Percentiles rank a stretch among this genome's conserved stretches.
Conservation (phyloP, 2,797 vertebrate species). For the Delichon dasypus region DNA sequence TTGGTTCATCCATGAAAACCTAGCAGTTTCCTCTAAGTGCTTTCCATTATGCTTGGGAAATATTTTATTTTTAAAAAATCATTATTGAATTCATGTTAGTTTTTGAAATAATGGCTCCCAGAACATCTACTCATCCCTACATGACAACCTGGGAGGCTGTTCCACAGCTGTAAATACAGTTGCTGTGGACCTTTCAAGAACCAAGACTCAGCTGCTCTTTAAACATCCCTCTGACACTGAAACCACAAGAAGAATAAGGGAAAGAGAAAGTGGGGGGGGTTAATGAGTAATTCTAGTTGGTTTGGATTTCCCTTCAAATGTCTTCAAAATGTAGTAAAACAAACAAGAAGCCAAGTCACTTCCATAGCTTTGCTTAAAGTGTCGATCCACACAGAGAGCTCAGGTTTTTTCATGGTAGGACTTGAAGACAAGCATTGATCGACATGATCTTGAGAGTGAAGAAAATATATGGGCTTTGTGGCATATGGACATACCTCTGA, state of each 20-base stretch:
- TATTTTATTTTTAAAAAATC: background rate
- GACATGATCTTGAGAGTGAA: background rate
- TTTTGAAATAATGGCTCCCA: background rate
- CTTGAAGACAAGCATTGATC: background rate
- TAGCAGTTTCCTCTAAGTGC: background rate
- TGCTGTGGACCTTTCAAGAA: background rate
- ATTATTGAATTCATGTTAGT: background rate
- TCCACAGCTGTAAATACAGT: background rate
- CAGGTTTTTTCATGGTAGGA: background rate
- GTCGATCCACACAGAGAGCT: background rate
- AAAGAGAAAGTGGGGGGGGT: background rate
- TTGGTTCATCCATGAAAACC: background rate
- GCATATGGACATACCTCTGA: background rate
- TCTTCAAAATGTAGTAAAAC: background rate
- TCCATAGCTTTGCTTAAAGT: background rate
- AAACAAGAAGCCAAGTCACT: background rate
- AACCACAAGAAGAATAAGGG: background rate
- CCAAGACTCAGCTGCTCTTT: background rate
- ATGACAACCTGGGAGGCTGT: background rate
- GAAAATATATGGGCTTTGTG: background rate
- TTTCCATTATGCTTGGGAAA: background rate
- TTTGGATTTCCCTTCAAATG: background rate
- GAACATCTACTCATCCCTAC: background rate
- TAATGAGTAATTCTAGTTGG: background rate
- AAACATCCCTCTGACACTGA: background rate